A percentile compares a stretch with the other conserved stretches of the same genome.
These are phyloP conservation scores for Ditylenchus dipsaci DNA, from an alignment of 1,140 invertebrate species.

Conservation along the genomic window DNA sequence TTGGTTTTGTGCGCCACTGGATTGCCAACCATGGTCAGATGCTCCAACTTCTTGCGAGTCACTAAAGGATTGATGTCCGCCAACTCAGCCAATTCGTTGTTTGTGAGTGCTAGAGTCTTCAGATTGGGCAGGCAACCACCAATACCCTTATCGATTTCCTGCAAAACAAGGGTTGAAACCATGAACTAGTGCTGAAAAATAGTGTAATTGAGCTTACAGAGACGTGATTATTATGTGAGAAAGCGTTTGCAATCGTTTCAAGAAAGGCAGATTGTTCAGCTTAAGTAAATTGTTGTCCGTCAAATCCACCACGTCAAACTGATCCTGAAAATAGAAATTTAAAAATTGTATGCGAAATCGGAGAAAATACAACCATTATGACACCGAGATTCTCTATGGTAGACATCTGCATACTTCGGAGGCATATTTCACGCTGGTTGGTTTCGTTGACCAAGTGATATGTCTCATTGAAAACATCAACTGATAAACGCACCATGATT, in stretches of 20 bases:
- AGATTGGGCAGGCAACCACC: slow-evolving; percentile 83
- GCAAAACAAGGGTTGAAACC: slow-evolving; percentile 61
- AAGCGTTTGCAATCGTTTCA: slow-evolving; percentile 81
- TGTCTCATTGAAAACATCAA: slow-evolving; percentile 19
- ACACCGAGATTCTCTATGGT: slow-evolving; percentile 96
- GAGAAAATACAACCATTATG: slow-evolving; percentile 67
- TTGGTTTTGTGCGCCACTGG: slow-evolving; percentile 74
- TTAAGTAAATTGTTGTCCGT: slow-evolving; percentile 97
- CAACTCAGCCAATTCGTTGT: slow-evolving; percentile 89
- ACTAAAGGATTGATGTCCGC: slow-evolving; percentile 82
- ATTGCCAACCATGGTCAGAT: slow-evolving; percentile 65
- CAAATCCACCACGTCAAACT: slow-evolving; percentile 96
- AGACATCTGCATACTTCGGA: slow-evolving; percentile 95
- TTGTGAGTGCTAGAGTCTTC: slow-evolving; percentile 82
- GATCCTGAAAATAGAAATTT: slow-evolving; percentile 67
- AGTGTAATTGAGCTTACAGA: slow-evolving; percentile 68
- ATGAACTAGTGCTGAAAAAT: slow-evolving; percentile 11
- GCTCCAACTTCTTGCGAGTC: slow-evolving; percentile 72
- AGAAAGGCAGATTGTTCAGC: slow-evolving; percentile 88
- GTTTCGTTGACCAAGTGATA: slow-evolving; percentile 74
- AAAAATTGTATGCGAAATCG: not conserved
- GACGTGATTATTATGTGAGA: slow-evolving; percentile 93
- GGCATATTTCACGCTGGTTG: slow-evolving; percentile 84
- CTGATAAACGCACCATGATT: too few species aligned
- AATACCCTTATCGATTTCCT: slow-evolving; percentile 78